A percentile compares a stretch with the other conserved stretches of the same genome.
Conservation (phyloP, 2,888 invertebrate genomes). For the Escarpia spicata region DNA sequence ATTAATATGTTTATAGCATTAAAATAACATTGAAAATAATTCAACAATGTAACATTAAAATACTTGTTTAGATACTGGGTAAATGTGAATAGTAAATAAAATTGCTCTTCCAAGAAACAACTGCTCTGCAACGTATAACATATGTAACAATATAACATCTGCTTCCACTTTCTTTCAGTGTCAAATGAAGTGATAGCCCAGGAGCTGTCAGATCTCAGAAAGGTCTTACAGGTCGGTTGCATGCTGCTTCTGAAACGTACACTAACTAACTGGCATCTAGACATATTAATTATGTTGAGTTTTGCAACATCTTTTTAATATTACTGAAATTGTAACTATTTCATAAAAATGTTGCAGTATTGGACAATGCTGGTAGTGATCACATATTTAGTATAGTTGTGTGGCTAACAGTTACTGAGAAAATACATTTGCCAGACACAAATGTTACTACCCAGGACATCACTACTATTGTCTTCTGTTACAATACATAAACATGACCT, state of each 20-base stretch:
- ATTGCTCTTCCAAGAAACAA: no score
- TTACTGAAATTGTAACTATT: neutral
- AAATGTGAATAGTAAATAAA: no score
- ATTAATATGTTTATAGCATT: no score
- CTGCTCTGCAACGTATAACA: no score
- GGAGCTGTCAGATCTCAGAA: constrained; percentile 55
- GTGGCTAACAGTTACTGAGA: neutral
- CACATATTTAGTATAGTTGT: neutral
- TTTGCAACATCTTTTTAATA: no score
- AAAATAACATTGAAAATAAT: no score
- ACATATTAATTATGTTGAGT: no score
- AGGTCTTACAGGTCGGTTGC: constrained; percentile 55
- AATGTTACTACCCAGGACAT: neutral
- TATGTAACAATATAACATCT: neutral
- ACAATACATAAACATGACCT: no score
- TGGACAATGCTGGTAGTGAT: neutral
- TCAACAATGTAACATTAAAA: no score
- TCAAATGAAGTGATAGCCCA: constrained; percentile 56
- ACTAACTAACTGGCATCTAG: no score
- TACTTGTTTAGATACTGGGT: no score
- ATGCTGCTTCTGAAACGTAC: neutral
- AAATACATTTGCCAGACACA: neutral
- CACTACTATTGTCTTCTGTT: no score
- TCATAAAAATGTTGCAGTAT: neutral
- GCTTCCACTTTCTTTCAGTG: constrained; percentile 31